Evolutionary conservation across 2,113 vertebrate genomes (phyloP).

Genomic region (Speoplatyrhinus poulsoni): DNA sequence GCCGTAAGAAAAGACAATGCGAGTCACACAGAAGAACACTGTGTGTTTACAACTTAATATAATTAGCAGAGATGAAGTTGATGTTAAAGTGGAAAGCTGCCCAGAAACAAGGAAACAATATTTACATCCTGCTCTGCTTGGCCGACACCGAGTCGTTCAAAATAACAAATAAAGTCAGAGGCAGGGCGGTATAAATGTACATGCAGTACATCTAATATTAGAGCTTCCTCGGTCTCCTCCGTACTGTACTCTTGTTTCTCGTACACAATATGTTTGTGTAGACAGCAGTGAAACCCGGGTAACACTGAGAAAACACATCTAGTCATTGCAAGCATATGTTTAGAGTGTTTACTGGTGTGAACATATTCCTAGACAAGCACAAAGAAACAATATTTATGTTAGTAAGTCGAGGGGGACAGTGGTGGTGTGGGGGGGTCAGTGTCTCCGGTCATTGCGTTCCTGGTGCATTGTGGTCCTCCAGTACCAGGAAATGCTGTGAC

Average conservation of each 20-base stretch:
- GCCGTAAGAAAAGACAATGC: no score
- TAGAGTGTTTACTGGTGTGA: no score
- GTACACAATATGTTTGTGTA: neutral
- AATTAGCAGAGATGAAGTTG: neutral
- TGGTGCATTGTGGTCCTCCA: conserved; percentile 18
- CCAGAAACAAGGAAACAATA: conserved; percentile 43
- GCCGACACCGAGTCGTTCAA: conserved; percentile 14
- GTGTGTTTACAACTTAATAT: no score
- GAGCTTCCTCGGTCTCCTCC: neutral
- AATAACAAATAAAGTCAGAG: conserved; percentile 35
- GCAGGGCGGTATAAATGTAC: conserved; percentile 10
- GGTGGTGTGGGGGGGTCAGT: neutral
- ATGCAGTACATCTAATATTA: conserved; percentile 7
- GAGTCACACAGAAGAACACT: no score
- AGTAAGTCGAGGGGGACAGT: no score
- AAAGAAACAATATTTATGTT: no score
- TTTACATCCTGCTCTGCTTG: conserved; percentile 30
- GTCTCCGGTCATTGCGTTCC: conserved; percentile 33
- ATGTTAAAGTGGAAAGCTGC: neutral
- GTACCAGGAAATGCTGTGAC: conserved; percentile 18
- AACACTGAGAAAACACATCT: neutral
- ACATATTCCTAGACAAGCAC: no score
- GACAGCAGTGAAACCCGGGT: conserved; percentile 8
- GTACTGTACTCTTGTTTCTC: neutral
- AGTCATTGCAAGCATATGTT: no score